Conservation (phyloP, 2,888 invertebrate genomes). For the Pachycephus smyrnensis region DNA sequence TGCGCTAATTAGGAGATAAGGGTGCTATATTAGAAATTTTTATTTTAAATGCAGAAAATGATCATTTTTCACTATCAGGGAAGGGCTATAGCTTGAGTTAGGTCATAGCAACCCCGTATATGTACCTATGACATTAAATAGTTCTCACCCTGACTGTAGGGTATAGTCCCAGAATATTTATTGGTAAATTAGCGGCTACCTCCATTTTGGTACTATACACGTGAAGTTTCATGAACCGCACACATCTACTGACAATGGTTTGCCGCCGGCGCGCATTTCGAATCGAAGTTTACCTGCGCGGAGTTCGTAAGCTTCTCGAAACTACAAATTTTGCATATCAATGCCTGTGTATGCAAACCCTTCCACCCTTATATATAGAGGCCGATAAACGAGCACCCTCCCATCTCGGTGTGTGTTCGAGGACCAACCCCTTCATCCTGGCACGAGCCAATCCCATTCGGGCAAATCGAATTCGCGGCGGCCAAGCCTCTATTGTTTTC, state of each 20-base stretch:
- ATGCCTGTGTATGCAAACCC: constrained; percentile 45
- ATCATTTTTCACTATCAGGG: not conserved
- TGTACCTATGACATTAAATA: not conserved
- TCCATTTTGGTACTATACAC: not conserved
- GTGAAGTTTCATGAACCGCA: not conserved
- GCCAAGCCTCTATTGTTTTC: not conserved
- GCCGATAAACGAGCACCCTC: not conserved
- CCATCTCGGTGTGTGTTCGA: not conserved
- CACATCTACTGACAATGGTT: constrained; percentile 1
- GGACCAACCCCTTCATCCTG: not conserved
- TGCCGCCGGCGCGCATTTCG: not conserved
- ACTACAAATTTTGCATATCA: constrained; percentile 59
- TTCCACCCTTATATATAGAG: not conserved
- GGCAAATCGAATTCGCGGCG: not conserved
- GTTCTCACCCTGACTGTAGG: not conserved
- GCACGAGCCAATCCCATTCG: not conserved
- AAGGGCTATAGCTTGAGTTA: not conserved
- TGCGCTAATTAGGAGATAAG: not conserved
- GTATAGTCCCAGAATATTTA: not conserved
- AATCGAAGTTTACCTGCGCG: constrained; percentile 46
- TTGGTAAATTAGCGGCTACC: constrained; percentile 6
- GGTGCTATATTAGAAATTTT: not conserved
- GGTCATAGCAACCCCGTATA: not conserved
- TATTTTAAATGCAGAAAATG: not conserved
- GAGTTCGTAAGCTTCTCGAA: constrained; percentile 42